Conservation (phyloP, 2,888 invertebrate genomes). For the Halictus ligatus region DNA sequence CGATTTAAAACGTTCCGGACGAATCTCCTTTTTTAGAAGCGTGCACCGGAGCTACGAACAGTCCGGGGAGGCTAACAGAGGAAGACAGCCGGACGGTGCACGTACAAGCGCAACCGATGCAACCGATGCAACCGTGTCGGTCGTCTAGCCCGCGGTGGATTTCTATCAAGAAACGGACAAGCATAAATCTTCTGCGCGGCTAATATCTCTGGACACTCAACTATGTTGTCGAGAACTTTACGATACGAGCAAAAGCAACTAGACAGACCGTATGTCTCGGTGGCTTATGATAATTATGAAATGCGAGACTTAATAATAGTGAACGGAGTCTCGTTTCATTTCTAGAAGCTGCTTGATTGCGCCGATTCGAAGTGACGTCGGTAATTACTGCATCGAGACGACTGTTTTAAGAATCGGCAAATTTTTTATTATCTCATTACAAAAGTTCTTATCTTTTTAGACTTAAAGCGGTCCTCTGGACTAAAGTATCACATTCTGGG, state of each 20-base stretch:
- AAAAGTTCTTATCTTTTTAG: too few species aligned
- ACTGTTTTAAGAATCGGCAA: background rate
- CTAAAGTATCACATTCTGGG: too few species aligned
- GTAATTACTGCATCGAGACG: background rate
- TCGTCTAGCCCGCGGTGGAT: background rate
- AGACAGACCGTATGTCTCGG: background rate
- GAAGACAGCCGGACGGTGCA: background rate
- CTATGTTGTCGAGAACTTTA: conserved; percentile 9
- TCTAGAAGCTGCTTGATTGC: background rate
- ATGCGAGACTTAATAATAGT: background rate
- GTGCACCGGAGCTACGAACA: background rate
- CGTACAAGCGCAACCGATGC: background rate
- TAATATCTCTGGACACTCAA: conserved; percentile 1
- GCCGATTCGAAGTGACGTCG: background rate
- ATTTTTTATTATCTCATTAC: too few species aligned
- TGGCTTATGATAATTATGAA: background rate
- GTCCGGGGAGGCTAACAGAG: background rate
- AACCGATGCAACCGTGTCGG: background rate
- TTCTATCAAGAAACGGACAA: background rate
- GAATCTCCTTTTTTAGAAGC: conserved; percentile 1
- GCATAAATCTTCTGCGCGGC: background rate
- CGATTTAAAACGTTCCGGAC: background rate
- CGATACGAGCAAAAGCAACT: background rate
- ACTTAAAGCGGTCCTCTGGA: too few species aligned
- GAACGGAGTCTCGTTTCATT: background rate